A percentile compares a stretch with the other conserved stretches of the same genome.
Conservation (phyloP, 2,113 vertebrate species). For the zebrafish (Danio rerio) region GRCz12tu NC_133195.1:46920001-46920500, state of each 20-base stretch:
- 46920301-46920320: slow-evolving; percentile 96
- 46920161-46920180: slow-evolving; percentile 81
- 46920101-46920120: not conserved
- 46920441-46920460: too few relatives aligned
- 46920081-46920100: too few relatives aligned
- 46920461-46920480: too few relatives aligned
- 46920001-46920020: too few relatives aligned
- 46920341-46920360: not conserved
- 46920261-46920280: slow-evolving; percentile 92
- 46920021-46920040: too few relatives aligned
- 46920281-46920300: slow-evolving; percentile 90
- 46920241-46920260: slow-evolving; percentile 93
- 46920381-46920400: too few relatives aligned
- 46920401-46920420: too few relatives aligned
- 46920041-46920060: too few relatives aligned
- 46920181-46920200: slow-evolving; percentile 91
- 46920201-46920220: slow-evolving; percentile 95
- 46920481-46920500: too few relatives aligned
- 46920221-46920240: slow-evolving; percentile 95
- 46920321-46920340: slow-evolving; percentile 70
- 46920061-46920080: too few relatives aligned
- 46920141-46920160: not conserved
- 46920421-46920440: too few relatives aligned
- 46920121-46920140: not conserved
- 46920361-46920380: not conserved